Base-by-base conservation (phyloP, 2,113 vertebrate genomes). In the Cavia porcellus region DNA sequence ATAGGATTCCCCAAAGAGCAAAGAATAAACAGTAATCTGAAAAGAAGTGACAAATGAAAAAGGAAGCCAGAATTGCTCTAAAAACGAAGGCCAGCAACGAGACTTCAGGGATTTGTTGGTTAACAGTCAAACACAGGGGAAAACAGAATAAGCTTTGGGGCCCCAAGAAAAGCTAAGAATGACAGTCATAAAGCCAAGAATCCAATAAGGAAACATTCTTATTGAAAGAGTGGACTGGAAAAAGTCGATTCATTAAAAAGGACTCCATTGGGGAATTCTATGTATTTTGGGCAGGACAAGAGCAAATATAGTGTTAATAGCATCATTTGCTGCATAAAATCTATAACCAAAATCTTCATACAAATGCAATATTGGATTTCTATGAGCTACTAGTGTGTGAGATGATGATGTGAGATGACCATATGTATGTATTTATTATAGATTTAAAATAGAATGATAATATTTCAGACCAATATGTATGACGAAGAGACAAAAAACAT, bases 41-140 rank as follows among this genome's bases (percentile, higher is more conserved):
- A 94, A 89, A 89, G 50, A 82, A 96, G 32, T 79, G 52, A 66
- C 87, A 95, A 94, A 25, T 86, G 64, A 93, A 81, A 35, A 55
- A 11, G 14, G 15, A 95, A 82, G 50, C 13, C 59, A 82, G 72
- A 52, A 22, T 15, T 32, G 20, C 68, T 89, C 45, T 89, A 52
- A 30, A 86, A 95, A 79, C 77, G 45, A 89, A 94, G 57, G 38
- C 2, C 42, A 68, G 38, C 75, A 68, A 88, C 22, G 80, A 77
- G 87, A 82, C 79, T 20, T 25, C 42, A 91, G n/a, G 79, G 79
- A 35, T 93, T 86, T 62, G 5, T 68, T 89, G 45, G 57, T 81
- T 68, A 89, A 64, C 42, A 82, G 72, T 72, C 52, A 93, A 81
- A 70, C 45, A 84, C 28, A 62, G 20, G 22, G 24, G 5, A 13